Conservation (phyloP, 2,888 invertebrate species). For the Saturnia pavonia region DNA sequence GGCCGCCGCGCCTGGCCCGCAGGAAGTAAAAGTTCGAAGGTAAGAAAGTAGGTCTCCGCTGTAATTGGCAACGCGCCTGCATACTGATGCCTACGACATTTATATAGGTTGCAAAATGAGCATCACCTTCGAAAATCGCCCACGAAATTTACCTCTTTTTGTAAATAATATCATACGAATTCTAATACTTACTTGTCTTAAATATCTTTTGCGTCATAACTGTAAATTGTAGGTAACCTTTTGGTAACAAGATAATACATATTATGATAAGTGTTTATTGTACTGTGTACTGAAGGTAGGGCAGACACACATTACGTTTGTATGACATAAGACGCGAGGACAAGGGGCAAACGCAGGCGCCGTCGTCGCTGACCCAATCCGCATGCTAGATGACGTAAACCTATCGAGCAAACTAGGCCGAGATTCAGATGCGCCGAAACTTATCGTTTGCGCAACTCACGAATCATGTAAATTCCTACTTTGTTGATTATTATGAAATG, state of each 20-base stretch:
- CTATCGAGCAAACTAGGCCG: constrained; percentile 64
- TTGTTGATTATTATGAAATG: constrained; percentile 9
- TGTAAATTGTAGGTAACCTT: neutral
- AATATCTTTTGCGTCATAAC: neutral
- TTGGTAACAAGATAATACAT: constrained; percentile 7
- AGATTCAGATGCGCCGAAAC: constrained; percentile 66
- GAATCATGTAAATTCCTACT: constrained; percentile 7
- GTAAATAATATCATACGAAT: neutral
- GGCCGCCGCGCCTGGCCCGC: constrained; percentile 76
- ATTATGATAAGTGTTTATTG: too few species aligned
- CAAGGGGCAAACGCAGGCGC: constrained; percentile 51
- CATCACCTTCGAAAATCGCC: constrained; percentile 53
- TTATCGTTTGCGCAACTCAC: constrained; percentile 58
- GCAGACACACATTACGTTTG: constrained; percentile 41
- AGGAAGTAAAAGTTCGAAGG: constrained; percentile 83
- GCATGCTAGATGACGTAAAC: constrained; percentile 57
- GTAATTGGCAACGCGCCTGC: constrained; percentile 79
- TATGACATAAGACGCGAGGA: constrained; percentile 70
- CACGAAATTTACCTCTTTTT: neutral
- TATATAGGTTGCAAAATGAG: constrained; percentile 61
- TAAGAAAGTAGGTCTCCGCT: constrained; percentile 81
- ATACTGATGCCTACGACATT: constrained; percentile 70
- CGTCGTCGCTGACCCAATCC: constrained; percentile 68
- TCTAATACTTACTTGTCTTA: neutral
- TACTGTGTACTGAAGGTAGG: constrained; percentile 4